Conservation (phyloP, 1,140 invertebrate species). For the Sarcophaga peregrina region DNA sequence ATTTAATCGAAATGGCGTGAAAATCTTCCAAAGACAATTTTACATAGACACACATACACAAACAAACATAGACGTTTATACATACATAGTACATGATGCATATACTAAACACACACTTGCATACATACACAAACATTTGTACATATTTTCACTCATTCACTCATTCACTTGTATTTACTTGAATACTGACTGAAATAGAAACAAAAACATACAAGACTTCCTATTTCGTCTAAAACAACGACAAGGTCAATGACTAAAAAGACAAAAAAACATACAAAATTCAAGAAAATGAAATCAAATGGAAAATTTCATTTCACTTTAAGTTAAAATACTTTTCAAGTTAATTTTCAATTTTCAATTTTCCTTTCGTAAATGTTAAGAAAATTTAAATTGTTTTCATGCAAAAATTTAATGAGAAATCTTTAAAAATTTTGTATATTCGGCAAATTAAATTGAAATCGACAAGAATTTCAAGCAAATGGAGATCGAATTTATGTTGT, state of each 20-base stretch:
- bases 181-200: background rate
- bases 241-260: constrained; percentile 44
- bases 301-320: background rate
- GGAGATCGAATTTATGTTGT: too few relatives aligned
- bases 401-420: background rate
- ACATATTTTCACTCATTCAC: background rate
- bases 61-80: background rate
- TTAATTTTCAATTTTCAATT: constrained; percentile 3
- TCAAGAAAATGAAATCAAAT: background rate
- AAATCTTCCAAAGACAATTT: constrained; percentile 43
- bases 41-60: constrained; percentile 3
- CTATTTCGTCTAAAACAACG: background rate
- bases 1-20: constrained; percentile 46
- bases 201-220: background rate
- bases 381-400: background rate
- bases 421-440: background rate
- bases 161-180: background rate
- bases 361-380: background rate
- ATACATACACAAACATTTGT: background rate
- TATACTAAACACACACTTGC: background rate
- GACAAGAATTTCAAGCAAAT: too few relatives aligned
- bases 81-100: too few relatives aligned
- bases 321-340: background rate
- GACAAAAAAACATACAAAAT: constrained; percentile 25
- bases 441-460: too few relatives aligned